A percentile compares a stretch with the other conserved stretches of the same genome.
phyloP scores from a whole-genome alignment of 1,140 invertebrate species.

The Leptinotarsa undecemlineata region DNA sequence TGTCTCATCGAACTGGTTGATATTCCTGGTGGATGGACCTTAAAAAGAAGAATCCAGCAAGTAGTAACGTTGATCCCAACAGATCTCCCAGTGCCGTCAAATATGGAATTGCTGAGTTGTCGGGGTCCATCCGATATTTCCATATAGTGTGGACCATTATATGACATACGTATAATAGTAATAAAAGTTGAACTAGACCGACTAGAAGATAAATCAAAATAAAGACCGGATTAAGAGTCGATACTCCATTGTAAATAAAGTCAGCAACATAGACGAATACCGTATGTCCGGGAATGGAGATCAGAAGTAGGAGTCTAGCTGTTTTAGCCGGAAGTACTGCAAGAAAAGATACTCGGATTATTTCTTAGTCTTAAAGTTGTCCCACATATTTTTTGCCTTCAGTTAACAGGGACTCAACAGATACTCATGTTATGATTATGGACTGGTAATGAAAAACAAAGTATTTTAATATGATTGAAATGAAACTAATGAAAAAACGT shows the following conservation, averaged over 20 bases:
- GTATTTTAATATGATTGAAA: too few relatives aligned
- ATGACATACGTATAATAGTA: constrained; percentile 81
- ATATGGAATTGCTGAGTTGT: constrained; percentile 96
- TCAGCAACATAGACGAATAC: constrained; percentile 87
- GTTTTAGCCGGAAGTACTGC: constrained; percentile 75
- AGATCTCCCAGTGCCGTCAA: constrained; percentile 93
- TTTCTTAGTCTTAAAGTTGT: too few relatives aligned
- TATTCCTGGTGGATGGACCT: constrained; percentile 59
- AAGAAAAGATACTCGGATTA: constrained; percentile 43
- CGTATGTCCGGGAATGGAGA: constrained; percentile 91
- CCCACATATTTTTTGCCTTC: too few relatives aligned
- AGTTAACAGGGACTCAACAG: too few relatives aligned
- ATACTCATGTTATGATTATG: too few relatives aligned
- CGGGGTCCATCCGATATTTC: constrained; percentile 88
- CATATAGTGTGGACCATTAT: constrained; percentile 91
- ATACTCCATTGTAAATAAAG: constrained; percentile 63
- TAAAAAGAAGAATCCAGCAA: constrained; percentile 81
- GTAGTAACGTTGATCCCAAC: constrained; percentile 84
- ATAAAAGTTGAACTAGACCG: constrained; percentile 68
- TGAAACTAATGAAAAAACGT: too few relatives aligned
- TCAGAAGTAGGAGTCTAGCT: constrained; percentile 80
- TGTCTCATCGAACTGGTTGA: not conserved
- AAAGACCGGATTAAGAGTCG: constrained; percentile 66
- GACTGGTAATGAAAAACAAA: too few relatives aligned
- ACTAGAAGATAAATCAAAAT: constrained; percentile 68